Base-by-base conservation (phyloP, 1,140 invertebrate species). In the Pseudoatta argentina region DNA sequence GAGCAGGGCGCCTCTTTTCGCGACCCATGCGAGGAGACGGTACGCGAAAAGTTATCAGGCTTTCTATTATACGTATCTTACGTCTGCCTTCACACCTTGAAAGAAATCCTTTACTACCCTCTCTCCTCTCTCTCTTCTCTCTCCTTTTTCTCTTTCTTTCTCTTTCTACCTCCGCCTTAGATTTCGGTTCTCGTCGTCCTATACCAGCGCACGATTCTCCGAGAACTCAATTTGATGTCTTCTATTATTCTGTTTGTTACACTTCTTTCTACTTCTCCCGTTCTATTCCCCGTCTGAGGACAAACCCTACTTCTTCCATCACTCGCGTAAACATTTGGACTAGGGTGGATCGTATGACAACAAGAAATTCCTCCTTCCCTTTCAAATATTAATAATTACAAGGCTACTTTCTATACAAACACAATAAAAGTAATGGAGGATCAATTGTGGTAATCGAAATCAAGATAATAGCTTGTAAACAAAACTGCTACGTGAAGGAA, bases 41-140 rank as follows among this genome's bases (percentile, higher is more conserved):
- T 64, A 30, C 55, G 73, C 66, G 67, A 57, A 55, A 87, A 78
- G 82, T 79, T 87, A 86, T 89, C 86, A 73, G 87, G 72, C 81
- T 81, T 85, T 57, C 85, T 66, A 82, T 86, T 87, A 87, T 75
- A 53, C 75, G 75, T 82, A 51, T 78, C 51, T 69, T 81, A 69
- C 77, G 64, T 39, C 53, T 51, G 61, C 66, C 44, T 69, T 83
- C 39, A 18, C 57, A 71, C 69, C 61, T 21, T 61, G 55, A 51
- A 12, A 66, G 85, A 85, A 66, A 73, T 83, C 27, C 81, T 44
- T 83, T 27, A 61, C 55, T 73, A 7, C 27, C 44, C 30, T 12
- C 4, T n/a, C 30, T 18, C 5, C 30, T 3, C 12, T 7, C 30
- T 21, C 55, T 51, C 79, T 30, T 10, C 39, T 53, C 14, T 18